phyloP scores from a whole-genome alignment of 2,888 invertebrate species.

The Seira ritae region DNA sequence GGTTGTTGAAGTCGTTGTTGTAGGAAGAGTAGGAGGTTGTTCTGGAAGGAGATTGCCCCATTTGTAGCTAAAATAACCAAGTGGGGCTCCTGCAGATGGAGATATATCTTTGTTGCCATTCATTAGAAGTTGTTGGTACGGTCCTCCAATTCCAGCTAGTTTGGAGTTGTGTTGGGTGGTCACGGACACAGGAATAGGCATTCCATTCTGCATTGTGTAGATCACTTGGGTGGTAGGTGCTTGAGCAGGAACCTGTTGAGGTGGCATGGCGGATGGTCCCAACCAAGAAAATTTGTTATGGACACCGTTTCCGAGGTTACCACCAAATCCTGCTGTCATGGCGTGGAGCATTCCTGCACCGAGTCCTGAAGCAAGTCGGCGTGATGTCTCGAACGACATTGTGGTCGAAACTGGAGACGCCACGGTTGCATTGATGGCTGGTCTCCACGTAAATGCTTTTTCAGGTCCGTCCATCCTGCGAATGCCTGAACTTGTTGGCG shows the following conservation, averaged over 20 bases:
- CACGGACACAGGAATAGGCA: constrained; percentile 35
- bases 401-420: constrained; percentile 34
- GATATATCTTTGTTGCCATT: constrained; percentile 33
- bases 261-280: constrained; percentile 46
- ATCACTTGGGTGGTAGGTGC: constrained; percentile 55
- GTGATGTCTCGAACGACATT: constrained; percentile 29
- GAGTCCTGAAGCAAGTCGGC: constrained; percentile 47
- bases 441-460: constrained; percentile 70
- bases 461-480: constrained; percentile 50
- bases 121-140: constrained; percentile 59
- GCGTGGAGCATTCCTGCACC: constrained; percentile 72
- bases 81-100: background rate
- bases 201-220: constrained; percentile 51
- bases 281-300: constrained; percentile 43
- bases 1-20: constrained; percentile 18
- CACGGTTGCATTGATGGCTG: constrained; percentile 45
- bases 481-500: constrained; percentile 34
- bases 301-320: constrained; percentile 38
- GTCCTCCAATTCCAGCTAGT: constrained; percentile 19
- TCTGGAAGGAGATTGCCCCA: constrained; percentile 24
- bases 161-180: constrained; percentile 36
- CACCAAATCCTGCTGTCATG: constrained; percentile 67
- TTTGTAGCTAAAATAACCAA: constrained; percentile 56
- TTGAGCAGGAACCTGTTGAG: constrained; percentile 30
- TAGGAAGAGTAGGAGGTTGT: background rate